These are phyloP conservation scores for Lampropteryx suffumata DNA, from an alignment of 2,888 invertebrate genomes.

Conservation along the genomic window DNA sequence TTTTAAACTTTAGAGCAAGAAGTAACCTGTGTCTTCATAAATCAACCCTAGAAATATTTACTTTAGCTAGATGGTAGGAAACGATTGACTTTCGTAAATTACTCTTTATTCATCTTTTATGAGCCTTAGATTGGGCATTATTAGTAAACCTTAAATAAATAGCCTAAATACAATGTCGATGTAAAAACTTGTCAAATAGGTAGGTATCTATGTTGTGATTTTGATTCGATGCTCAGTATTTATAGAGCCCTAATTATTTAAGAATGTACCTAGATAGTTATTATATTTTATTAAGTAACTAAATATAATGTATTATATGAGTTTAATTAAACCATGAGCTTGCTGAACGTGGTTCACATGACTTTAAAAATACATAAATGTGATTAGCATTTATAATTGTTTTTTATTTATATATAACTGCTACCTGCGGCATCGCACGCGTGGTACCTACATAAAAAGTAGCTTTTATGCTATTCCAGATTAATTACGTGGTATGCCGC, in stretches of 20 bases:
- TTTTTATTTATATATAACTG: background rate
- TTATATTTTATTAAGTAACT: constrained; percentile 49
- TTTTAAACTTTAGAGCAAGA: constrained; percentile 49
- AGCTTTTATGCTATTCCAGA: no score
- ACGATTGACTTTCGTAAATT: background rate
- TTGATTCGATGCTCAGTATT: constrained; percentile 66
- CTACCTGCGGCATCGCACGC: no score
- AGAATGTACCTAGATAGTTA: constrained; percentile 56
- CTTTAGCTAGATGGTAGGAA: background rate
- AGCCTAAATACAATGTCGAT: constrained; percentile 38
- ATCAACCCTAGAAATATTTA: background rate
- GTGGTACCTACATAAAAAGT: no score
- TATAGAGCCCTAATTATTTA: constrained; percentile 43
- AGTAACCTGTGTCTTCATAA: no score
- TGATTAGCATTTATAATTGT: background rate
- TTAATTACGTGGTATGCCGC: no score
- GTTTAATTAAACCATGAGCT: constrained; percentile 50
- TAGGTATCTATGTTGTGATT: constrained; percentile 63
- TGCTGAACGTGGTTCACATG: constrained; percentile 79
- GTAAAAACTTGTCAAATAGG: constrained; percentile 33
- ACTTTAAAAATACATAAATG: constrained; percentile 53
- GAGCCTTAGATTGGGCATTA: constrained; percentile 24
- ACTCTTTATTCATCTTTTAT: background rate
- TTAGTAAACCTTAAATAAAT: constrained; percentile 17
- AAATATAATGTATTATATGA: constrained; percentile 16